phyloP scores from a whole-genome alignment of 2,888 invertebrate genomes.

The Vandiemenella viatica region DNA sequence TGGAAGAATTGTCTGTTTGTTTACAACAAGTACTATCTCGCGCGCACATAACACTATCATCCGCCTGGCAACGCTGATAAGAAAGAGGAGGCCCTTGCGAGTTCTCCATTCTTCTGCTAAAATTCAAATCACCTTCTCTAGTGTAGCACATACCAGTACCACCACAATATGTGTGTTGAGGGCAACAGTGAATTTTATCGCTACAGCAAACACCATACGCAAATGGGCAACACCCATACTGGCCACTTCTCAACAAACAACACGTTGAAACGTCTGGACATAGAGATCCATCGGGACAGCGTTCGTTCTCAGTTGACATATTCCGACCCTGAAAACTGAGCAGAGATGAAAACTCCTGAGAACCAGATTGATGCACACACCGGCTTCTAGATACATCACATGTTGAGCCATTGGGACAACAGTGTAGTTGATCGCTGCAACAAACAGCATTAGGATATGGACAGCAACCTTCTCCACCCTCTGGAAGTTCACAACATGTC shows the following conservation, averaged over 20 bases:
- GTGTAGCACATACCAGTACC: too few relatives aligned
- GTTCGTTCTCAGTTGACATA: not conserved
- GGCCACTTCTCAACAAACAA: not conserved
- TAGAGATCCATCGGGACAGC: not conserved
- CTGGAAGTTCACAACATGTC: constrained; percentile 7
- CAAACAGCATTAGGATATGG: constrained; percentile 6
- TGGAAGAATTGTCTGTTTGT: too few relatives aligned
- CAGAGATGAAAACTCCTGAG: too few relatives aligned
- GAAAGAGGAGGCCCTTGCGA: too few relatives aligned
- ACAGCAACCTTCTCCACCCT: constrained; percentile 4
- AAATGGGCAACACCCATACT: not conserved
- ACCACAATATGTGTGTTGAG: not conserved
- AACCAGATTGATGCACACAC: too few relatives aligned
- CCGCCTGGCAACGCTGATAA: too few relatives aligned
- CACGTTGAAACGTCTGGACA: not conserved
- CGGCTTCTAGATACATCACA: too few relatives aligned
- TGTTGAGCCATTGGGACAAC: constrained; percentile 5
- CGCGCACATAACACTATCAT: too few relatives aligned
- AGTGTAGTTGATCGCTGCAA: constrained; percentile 6
- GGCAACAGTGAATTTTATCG: not conserved
- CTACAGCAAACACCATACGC: not conserved
- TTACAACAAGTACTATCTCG: too few relatives aligned
- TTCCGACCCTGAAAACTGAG: too few relatives aligned
- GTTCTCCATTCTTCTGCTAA: too few relatives aligned
- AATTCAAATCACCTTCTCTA: too few relatives aligned